phyloP scores from a whole-genome alignment of 2,113 vertebrate genomes.

The Hemiscyllium ocellatum region DNA sequence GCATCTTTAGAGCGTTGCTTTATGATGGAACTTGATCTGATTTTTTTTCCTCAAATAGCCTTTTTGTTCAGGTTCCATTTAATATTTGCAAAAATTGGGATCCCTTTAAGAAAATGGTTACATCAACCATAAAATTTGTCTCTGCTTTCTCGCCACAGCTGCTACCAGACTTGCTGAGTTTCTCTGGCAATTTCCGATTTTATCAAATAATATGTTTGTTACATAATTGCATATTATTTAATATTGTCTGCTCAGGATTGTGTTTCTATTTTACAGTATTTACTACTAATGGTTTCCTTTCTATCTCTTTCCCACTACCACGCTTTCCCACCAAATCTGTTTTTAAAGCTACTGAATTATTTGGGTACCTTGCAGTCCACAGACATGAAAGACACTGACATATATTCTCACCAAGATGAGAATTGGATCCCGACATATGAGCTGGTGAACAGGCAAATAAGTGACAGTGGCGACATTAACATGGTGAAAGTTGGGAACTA shows the following conservation, averaged over 20 bases:
- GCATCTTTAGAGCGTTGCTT: neutral
- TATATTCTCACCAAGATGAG: constrained; percentile 55
- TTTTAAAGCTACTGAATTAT: constrained; percentile 58
- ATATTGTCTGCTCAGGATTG: neutral
- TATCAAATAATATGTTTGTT: neutral
- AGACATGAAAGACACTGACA: constrained; percentile 53
- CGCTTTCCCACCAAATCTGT: neutral
- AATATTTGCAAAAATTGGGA: neutral
- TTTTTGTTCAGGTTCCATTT: neutral
- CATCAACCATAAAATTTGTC: neutral
- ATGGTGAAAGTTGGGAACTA: constrained; percentile 59
- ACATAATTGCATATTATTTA: neutral
- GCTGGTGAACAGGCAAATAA: constrained; percentile 62
- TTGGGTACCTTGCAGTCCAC: constrained; percentile 57
- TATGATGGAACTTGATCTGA: neutral
- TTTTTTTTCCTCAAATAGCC: neutral
- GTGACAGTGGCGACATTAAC: constrained; percentile 46
- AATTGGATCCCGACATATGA: constrained; percentile 58
- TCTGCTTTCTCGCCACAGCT: no score
- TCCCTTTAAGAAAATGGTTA: neutral
- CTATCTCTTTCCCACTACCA: neutral
- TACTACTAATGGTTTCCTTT: neutral
- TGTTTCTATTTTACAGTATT: neutral
- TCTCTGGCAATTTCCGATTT: no score
- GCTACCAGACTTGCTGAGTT: no score